phyloP scores from a whole-genome alignment of 2,888 invertebrate genomes.

The Odiellus spinosus region DNA sequence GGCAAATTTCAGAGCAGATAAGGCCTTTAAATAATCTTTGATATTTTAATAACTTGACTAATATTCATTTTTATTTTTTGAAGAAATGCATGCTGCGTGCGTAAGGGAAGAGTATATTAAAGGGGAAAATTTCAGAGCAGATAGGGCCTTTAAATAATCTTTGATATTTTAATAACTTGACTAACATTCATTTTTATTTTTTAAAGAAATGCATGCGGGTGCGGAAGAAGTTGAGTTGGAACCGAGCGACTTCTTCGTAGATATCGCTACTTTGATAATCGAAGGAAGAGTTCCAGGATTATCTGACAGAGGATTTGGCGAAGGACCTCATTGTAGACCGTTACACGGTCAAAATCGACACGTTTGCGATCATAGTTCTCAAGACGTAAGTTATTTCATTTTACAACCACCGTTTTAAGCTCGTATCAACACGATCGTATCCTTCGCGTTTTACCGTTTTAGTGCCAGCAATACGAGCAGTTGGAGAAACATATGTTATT shows the following conservation, averaged over 20 bases:
- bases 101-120: no score
- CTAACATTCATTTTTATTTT: no score
- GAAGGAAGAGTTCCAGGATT: slow-evolving; percentile 41
- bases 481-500: slow-evolving; percentile 41
- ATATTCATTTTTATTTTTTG: no score
- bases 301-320: slow-evolving; percentile 42
- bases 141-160: no score
- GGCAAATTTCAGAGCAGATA: no score
- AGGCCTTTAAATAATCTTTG: no score
- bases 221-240: slow-evolving; percentile 28
- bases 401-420: not conserved
- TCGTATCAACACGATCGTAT: not conserved
- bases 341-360: slow-evolving; percentile 21
- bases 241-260: slow-evolving; percentile 38
- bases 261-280: slow-evolving; percentile 45
- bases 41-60: no score
- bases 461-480: slow-evolving; percentile 41
- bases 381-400: slow-evolving; percentile 21
- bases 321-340: slow-evolving; percentile 48
- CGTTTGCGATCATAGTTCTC: slow-evolving; percentile 24
- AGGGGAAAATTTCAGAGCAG: no score
- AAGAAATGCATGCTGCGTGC: no score
- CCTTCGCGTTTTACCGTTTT: slow-evolving; percentile 6
- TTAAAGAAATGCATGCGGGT: slow-evolving; percentile 20
- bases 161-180: no score